These are phyloP conservation scores for Clusia tigrina DNA, from an alignment of 2,888 invertebrate genomes.

Conservation along the genomic window DNA sequence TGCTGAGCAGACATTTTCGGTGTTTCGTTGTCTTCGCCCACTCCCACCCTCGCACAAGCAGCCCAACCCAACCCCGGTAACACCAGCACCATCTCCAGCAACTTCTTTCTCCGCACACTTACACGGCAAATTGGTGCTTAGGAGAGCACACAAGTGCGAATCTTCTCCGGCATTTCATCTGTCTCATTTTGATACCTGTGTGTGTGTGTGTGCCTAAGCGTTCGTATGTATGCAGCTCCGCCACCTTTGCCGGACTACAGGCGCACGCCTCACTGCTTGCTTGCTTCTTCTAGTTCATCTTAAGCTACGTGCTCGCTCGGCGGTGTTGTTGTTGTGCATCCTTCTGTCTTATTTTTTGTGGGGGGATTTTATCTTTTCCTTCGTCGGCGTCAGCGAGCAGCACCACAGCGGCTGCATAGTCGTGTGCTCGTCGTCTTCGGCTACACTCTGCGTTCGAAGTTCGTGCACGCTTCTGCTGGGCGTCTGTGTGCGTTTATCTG, in stretches of 20 bases:
- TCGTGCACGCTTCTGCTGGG: constrained; percentile 49
- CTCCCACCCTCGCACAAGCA: neutral
- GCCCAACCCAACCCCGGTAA: neutral
- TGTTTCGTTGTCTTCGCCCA: constrained; percentile 8
- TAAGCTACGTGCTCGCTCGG: constrained; percentile 56
- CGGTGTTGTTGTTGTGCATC: constrained; percentile 42
- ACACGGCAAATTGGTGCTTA: neutral
- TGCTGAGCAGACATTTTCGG: no score
- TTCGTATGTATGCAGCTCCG: neutral
- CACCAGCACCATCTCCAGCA: neutral
- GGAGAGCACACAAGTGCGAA: neutral
- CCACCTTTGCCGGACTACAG: neutral
- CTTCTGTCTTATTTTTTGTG: constrained; percentile 38
- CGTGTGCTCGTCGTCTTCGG: constrained; percentile 18
- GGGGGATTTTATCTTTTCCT: constrained; percentile 7
- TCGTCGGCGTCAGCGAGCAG: constrained; percentile 3
- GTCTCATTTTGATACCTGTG: neutral
- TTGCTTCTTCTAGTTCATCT: constrained; percentile 52
- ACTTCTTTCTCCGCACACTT: neutral
- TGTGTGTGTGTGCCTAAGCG: neutral
- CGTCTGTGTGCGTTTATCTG: constrained; percentile 53
- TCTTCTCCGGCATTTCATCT: neutral
- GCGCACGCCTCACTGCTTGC: neutral
- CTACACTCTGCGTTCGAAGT: neutral
- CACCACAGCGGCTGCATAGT: constrained; percentile 18